Conservation (phyloP, 2,113 vertebrate species). For the Paradoxurus hermaphroditus region DNA sequence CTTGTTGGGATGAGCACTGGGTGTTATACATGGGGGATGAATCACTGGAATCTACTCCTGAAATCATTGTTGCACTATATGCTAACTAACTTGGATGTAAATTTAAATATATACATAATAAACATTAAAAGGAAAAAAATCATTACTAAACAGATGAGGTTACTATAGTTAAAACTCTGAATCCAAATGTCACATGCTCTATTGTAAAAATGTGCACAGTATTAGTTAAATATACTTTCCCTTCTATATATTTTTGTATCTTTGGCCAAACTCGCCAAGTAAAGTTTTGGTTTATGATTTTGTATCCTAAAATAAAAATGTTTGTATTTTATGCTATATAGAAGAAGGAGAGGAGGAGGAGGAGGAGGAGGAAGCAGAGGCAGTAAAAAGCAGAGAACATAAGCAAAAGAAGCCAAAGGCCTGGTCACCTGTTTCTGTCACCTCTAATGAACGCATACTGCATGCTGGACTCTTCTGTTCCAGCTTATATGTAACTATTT, state of each 20-base stretch:
- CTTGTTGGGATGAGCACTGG: no score
- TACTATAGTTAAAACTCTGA: constrained; percentile 19
- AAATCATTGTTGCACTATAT: background rate
- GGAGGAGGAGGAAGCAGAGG: no score
- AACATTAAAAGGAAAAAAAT: background rate
- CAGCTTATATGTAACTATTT: background rate
- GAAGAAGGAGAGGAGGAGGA: no score
- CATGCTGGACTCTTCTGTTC: background rate
- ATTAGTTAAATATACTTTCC: background rate
- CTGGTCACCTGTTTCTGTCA: background rate
- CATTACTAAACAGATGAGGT: constrained; percentile 21
- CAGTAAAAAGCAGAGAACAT: background rate
- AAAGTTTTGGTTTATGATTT: constrained; percentile 28
- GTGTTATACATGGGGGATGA: no score
- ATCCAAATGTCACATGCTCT: background rate
- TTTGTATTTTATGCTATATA: constrained; percentile 28
- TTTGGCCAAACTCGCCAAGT: background rate
- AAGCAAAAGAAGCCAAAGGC: background rate
- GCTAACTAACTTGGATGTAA: no score
- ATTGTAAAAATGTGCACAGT: background rate
- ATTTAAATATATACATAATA: no score
- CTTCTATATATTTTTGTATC: background rate
- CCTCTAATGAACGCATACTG: background rate
- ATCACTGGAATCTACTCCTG: no score
- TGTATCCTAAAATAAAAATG: constrained; percentile 37